Evolutionary conservation across 2,113 vertebrate genomes (phyloP), one percentile per base, ranked within the genome.

Genomic region (Brachyhypopomus gauderio): DNA sequence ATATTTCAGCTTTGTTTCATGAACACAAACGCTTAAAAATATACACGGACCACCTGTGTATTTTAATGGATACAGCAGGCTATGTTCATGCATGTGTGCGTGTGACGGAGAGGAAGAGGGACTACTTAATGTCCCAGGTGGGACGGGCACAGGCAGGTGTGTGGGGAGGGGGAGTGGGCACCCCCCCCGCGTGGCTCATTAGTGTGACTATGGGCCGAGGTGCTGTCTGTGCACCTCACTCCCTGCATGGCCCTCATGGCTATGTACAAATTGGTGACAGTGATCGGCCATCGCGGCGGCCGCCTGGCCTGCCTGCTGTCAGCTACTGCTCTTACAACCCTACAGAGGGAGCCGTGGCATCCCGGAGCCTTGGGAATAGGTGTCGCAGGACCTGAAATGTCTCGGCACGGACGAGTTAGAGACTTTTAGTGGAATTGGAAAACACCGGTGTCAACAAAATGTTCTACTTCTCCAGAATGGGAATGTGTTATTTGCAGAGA

Each of bases 261-360:
- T 91, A 94, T 85, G 89, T 91, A 94, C 93, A 94, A 93, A 94
- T 94, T 94, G 93, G 92, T 93, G 92, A 93, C 91, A 92, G 90
- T 70, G 87, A 92, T 92, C 88, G 86, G 77, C 77, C 55, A 72
- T 67, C 74, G 62, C 64, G 73, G 81, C 5, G 55, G 38, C 71
- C 55, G 77, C 78, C 77, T 80, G 41, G 52, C 48, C 81, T 64
- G 66, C 45, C 64, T 75, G 41, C 79, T 86, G 79, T 78, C 82
- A 75, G 75, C 62, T 70, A 75, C 75, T 8, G 41, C 83, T 78
- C 73, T 62, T 85, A 76, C 78, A 81, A 25, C 38, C 56, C 75
- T 75, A 71, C 75, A 70, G 83, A 83, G 82, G 58, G 71, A 72
- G 12, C 48, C 45, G n/a, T 59, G 71, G 75, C 38, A 60, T 30